Base-by-base conservation (phyloP, 2,888 invertebrate genomes). In the Trachelus iudaicus region DNA sequence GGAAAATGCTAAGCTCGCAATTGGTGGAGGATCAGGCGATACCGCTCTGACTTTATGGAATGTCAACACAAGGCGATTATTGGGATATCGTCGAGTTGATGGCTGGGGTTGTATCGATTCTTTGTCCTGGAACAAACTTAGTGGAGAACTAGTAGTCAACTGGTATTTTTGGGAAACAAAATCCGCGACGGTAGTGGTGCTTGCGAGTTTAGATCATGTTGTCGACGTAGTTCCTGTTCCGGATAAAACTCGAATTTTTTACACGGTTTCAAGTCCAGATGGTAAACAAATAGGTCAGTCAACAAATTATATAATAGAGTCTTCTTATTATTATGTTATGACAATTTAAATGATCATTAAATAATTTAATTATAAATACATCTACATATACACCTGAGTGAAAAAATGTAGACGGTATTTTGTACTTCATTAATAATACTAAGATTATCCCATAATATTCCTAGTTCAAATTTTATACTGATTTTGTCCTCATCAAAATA, bases 121-220 rank as follows among this genome's bases (percentile, higher is more conserved):
- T 73, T 75, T 90, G 71, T 77, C 80, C 11, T 90, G 90, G 86
- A 90, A 89, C 76, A 88, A 87, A 75, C 77, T 84, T 3, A 89
- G 86, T 69, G 88, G 87, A n/a, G 90, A 90, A 77, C 80, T 90
- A 76, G 81, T 90, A 77, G 90, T 90, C 4, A 85, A 87, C n/a
- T 90, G 90, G 89, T 80, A 80, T 56, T 86, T 87, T 75, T 79
- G 76, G 35, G 80, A 81, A 9, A 81, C 78, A 1, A n/a, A 75
- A 11, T 82, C 81, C 11, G 79, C 82, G 4, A 80, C 84, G 40
- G 82, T 90, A 23, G 84, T 85, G 4, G 83, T 90, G 34, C 80
- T 89, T 15, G 83, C 86, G 15, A 86, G 81, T 75, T 83, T 89
- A 75, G 85, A 90, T 80, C 81, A 78, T 2, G 71, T 89, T 74